Evolutionary conservation across 2,888 invertebrate species (phyloP).

Genomic region (Lutraria lutraria): DNA sequence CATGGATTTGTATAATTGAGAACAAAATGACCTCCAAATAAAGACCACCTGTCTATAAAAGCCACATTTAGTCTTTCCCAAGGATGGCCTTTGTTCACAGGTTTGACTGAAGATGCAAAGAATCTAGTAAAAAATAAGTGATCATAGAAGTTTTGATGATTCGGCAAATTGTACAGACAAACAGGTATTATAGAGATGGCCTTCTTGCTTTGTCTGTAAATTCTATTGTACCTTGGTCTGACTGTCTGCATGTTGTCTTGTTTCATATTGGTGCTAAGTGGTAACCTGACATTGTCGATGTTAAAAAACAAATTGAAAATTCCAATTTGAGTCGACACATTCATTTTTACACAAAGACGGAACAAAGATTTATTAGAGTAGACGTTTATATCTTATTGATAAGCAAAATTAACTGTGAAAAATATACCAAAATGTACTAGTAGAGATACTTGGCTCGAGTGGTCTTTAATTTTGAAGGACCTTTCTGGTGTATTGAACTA

Average conservation of each 20-base stretch:
- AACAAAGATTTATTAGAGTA: slow-evolving; percentile 17
- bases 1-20: too few relatives aligned
- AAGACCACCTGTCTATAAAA: too few relatives aligned
- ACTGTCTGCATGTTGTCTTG: background rate
- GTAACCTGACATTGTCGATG: background rate
- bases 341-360: slow-evolving; percentile 18
- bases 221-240: background rate
- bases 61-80: too few relatives aligned
- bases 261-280: background rate
- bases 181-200: background rate
- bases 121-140: too few relatives aligned
- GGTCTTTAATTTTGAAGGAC: slow-evolving; percentile 20
- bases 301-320: slow-evolving; percentile 10
- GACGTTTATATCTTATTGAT: slow-evolving; percentile 14
- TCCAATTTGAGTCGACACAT: background rate
- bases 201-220: background rate
- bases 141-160: too few relatives aligned
- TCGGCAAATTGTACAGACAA: too few relatives aligned
- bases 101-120: too few relatives aligned
- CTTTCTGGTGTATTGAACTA: slow-evolving; percentile 13
- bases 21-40: too few relatives aligned
- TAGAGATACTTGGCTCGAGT: background rate
- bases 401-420: slow-evolving; percentile 21
- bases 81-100: too few relatives aligned
- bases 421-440: slow-evolving; percentile 15